These are phyloP conservation scores for Sarcophaga subvicina DNA, from an alignment of 2,888 invertebrate genomes.

Conservation along the genomic window DNA sequence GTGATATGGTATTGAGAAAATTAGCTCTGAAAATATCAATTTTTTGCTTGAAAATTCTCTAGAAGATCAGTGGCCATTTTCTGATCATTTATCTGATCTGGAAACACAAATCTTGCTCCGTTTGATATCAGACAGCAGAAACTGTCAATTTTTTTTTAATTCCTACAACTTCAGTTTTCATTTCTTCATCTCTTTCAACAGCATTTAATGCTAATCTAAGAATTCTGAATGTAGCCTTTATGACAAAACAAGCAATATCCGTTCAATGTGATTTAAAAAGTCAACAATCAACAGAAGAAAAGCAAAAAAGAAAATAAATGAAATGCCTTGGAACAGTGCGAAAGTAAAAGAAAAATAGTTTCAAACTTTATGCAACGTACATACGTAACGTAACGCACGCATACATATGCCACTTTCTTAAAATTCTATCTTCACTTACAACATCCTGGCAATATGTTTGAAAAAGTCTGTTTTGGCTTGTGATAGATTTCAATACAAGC, in stretches of 20 bases:
- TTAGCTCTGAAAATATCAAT: no score
- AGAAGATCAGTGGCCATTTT: no score
- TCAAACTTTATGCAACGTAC: conserved; percentile 8
- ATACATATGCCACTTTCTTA: conserved; percentile 15
- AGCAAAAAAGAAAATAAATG: not conserved
- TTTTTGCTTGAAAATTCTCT: no score
- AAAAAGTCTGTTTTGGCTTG: conserved; percentile 5
- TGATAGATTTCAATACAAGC: conserved; percentile 22
- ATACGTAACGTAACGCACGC: conserved; percentile 2
- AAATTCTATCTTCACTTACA: conserved; percentile 41
- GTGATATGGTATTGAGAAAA: no score
- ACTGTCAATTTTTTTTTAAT: no score
- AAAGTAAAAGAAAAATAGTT: conserved; percentile 15
- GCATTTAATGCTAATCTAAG: no score
- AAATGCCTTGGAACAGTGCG: not conserved
- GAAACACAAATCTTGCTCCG: no score
- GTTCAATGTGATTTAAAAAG: conserved; percentile 66
- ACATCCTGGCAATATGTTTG: conserved; percentile 1
- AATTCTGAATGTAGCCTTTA: no score
- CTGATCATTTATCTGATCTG: no score
- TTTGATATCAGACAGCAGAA: no score
- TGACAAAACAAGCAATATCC: conserved; percentile 62
- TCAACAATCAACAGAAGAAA: conserved; percentile 54
- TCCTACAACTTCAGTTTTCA: no score
- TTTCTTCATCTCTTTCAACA: no score